phyloP scores from a whole-genome alignment of 2,113 vertebrate genomes.

The Solenodon paradoxus region DNA sequence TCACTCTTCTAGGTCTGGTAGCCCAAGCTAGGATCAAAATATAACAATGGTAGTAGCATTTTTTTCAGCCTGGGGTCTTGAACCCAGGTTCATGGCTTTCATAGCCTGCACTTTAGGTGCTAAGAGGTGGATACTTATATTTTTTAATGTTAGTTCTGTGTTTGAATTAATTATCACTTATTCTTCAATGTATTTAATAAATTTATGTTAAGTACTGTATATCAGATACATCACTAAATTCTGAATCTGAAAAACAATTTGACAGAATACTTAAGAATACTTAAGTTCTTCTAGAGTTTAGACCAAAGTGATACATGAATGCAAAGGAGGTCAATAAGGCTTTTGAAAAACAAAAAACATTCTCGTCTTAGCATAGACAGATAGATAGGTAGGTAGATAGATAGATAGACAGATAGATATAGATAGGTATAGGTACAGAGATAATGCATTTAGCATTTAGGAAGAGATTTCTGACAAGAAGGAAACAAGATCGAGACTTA shows the following conservation, averaged over 20 bases:
- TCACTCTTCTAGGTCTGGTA: not conserved
- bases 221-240: not conserved
- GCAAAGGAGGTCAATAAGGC: not conserved
- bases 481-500: not conserved
- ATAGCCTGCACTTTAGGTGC: too few relatives aligned
- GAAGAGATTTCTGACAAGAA: too few relatives aligned
- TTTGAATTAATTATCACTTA: not conserved
- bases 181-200: not conserved
- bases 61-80: too few relatives aligned
- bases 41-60: not conserved
- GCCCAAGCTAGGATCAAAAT: not conserved
- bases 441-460: too few relatives aligned
- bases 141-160: not conserved
- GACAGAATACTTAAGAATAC: not conserved
- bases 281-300: constrained; percentile 13
- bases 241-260: not conserved
- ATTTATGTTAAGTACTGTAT: not conserved
- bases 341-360: not conserved
- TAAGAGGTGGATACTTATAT: too few relatives aligned
- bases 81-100: too few relatives aligned
- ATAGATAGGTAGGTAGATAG: too few relatives aligned
- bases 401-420: too few relatives aligned
- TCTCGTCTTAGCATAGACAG: not conserved
- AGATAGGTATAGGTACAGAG: too few relatives aligned
- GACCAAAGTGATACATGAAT: not conserved